Evolutionary conservation across 2,113 vertebrate genomes (phyloP).

Genomic region (Sylvilagus bachmani): DNA sequence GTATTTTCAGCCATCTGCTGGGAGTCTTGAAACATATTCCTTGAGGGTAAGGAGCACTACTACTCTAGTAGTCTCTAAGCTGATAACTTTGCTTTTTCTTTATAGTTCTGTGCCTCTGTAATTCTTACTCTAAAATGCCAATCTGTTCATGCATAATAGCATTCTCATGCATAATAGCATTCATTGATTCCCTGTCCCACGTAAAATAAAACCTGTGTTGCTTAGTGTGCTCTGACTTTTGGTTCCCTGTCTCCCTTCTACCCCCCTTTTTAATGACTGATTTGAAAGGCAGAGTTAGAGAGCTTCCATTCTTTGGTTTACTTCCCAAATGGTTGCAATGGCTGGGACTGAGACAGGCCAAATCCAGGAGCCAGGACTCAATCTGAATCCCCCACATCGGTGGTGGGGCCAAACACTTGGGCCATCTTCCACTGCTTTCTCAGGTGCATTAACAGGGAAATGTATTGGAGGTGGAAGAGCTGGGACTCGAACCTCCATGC

Average conservation of each 20-base stretch:
- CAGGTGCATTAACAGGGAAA: too few relatives aligned
- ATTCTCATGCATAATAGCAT: background rate
- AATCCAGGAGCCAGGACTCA: too few relatives aligned
- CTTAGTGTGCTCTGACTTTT: background rate
- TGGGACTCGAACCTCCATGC: too few relatives aligned
- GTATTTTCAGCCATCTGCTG: background rate
- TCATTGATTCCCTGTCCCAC: constrained; percentile 37
- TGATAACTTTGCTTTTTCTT: constrained; percentile 8
- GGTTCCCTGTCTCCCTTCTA: background rate
- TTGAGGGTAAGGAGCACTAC: background rate
- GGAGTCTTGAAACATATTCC: background rate
- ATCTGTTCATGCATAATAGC: background rate
- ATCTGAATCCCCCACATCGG: too few relatives aligned
- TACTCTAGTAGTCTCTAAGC: background rate
- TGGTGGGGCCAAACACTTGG: too few relatives aligned
- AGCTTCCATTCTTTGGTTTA: too few relatives aligned
- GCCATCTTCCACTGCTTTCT: too few relatives aligned
- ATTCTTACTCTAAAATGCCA: constrained; percentile 54
- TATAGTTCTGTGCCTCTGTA: constrained; percentile 10
- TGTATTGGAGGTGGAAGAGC: too few relatives aligned
- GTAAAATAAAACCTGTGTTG: background rate
- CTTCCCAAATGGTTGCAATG: too few relatives aligned
- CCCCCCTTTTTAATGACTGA: too few relatives aligned
- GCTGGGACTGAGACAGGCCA: too few relatives aligned
- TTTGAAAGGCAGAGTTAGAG: too few relatives aligned